Evolutionary conservation across 2,797 vertebrate species (phyloP).

Genomic region (Poeciliopsis gracilis): DNA sequence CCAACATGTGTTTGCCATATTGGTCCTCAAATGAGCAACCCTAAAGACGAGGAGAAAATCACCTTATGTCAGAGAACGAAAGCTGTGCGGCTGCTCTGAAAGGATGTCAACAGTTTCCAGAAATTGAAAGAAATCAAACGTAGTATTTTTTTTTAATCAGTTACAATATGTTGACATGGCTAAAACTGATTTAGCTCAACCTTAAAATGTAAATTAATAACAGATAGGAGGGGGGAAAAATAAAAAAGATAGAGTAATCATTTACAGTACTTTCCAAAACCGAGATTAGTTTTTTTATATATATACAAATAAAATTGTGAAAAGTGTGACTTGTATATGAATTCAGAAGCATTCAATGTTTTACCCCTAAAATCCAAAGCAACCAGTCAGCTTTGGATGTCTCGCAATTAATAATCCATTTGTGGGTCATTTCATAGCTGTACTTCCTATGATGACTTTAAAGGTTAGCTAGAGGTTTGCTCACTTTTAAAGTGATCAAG

Average conservation of each 20-base stretch:
- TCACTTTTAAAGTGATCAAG: background rate
- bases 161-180: background rate
- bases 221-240: background rate
- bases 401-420: background rate
- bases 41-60: slow-evolving; percentile 40
- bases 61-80: slow-evolving; percentile 54
- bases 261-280: background rate
- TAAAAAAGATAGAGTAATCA: background rate
- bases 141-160: background rate
- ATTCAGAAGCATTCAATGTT: background rate
- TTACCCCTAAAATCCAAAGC: background rate
- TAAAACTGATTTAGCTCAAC: background rate
- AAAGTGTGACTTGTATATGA: background rate
- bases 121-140: background rate
- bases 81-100: slow-evolving; percentile 46
- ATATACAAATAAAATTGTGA: background rate
- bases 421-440: background rate
- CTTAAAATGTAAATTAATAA: background rate
- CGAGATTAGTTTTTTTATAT: background rate
- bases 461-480: background rate
- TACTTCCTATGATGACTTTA: background rate
- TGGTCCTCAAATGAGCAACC: slow-evolving; percentile 68
- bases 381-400: background rate
- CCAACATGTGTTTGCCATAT: slow-evolving; percentile 92
- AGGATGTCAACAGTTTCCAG: slow-evolving; percentile 22